Base-by-base conservation (phyloP, 1,140 invertebrate genomes). In the Drosophila santomea region DNA sequence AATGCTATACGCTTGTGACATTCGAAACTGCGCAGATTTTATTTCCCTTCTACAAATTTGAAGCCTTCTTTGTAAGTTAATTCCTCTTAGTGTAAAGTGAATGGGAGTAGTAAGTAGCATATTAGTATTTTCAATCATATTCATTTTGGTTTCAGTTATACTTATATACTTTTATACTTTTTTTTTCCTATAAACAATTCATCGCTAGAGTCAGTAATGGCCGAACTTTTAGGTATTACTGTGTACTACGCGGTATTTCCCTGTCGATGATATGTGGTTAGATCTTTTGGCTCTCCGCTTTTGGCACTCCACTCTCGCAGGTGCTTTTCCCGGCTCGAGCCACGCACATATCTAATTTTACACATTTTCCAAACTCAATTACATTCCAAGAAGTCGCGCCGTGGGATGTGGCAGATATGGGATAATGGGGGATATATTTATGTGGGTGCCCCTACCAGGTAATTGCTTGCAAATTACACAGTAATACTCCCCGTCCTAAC, bases 381-480 rank as follows among this genome's bases (percentile, higher is more conserved):
- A 88, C 74, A 73, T 75, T 60, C 51, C 51, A 3, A 60, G 59
- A 54, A 63, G 50, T 39, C 57, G 45, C 15, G 17, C 23, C 11
- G 14, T 23, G 36, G 50, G 35, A 28, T 47, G 32, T 50, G 48
- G 48, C 20, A 32, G 61, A 64, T 36, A 36, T 38, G 23, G 5
- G 58, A 5, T 14, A 1, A 32, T 28, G 35, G 58, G 23, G 15
- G 3, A 12, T 35, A 41, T 36, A 41, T 36, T 38, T 41, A 36
- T 51, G 68, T 47, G 32, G 39, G 51, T 36, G 23, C 20, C 39
- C 47, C 39, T 43, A 38, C 54, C 74, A 78, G 79, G 79, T 86
- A 88, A 86, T 86, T 88, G 83, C 79, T 79, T 72, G 82, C 72
- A 88, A 88, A 88, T 88, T 77, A 77, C 73, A 77, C 54, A 77